Evolutionary conservation across 2,113 vertebrate genomes (phyloP).

Genomic region (Sterna hirundo): DNA sequence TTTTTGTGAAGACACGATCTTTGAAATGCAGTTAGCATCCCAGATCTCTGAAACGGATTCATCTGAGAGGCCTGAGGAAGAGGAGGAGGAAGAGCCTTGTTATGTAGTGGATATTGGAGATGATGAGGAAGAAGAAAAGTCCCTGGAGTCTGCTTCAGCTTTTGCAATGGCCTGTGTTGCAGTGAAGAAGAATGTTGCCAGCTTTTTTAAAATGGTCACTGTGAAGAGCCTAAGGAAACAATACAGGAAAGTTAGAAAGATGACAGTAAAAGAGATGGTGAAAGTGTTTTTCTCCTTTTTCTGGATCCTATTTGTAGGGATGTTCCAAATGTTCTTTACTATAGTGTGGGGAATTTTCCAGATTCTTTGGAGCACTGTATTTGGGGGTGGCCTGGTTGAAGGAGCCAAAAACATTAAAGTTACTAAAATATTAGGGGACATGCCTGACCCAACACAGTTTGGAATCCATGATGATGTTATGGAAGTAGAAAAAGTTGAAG

Average conservation of each 20-base stretch:
- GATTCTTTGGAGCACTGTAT: conserved; percentile 93
- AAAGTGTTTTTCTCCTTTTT: conserved; percentile 90
- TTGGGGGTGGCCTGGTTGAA: conserved; percentile 95
- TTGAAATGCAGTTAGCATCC: conserved; percentile 97
- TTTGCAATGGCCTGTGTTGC: conserved; percentile 88
- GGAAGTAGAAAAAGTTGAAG: conserved; percentile 88
- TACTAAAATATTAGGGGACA: conserved; percentile 95
- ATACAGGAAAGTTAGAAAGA: conserved; percentile 88
- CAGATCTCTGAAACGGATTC: conserved; percentile 93
- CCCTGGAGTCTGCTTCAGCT: conserved; percentile 87
- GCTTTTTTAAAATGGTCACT: conserved; percentile 83
- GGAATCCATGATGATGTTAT: conserved; percentile 93
- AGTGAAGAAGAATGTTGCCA: conserved; percentile 80
- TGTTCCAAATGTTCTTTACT: conserved; percentile 84
- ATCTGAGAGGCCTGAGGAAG: conserved; percentile 82
- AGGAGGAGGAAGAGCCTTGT: conserved; percentile 77
- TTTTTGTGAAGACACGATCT: conserved; percentile 98
- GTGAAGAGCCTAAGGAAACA: conserved; percentile 88
- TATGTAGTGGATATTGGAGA: conserved; percentile 77
- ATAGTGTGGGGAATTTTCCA: conserved; percentile 92
- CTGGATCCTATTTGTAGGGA: conserved; percentile 87
- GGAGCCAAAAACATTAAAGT: conserved; percentile 98
- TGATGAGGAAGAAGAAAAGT: conserved; percentile 79
- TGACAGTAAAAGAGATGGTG: conserved; percentile 89
- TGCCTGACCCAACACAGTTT: conserved; percentile 98